Base-by-base conservation (phyloP, 2,888 invertebrate species). In the Punctoribates punctum region DNA sequence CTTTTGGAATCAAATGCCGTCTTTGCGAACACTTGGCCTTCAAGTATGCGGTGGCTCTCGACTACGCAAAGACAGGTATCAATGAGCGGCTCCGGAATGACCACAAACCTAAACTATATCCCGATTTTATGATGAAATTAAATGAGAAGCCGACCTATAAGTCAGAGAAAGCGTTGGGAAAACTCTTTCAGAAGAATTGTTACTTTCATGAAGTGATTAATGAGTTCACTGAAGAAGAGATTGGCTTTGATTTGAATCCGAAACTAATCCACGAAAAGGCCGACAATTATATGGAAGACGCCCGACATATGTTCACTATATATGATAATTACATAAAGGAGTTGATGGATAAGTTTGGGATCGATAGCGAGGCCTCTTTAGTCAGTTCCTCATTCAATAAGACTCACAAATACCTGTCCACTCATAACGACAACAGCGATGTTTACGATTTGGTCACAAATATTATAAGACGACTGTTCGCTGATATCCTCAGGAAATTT, bases 61-160 rank as follows among this genome's bases (percentile, higher is more conserved):
- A 84, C 78, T 83, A 83, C 77, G 82, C 83, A 27, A 84, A 84
- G 80, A 82, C 82, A 9, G 84, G 84, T 0, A 80, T 78, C 34
- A 76, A 79, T 6, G 79, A 80, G 8, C 46, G 65, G 2, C n/a
- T 74, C 1, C 20, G 17, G 9, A 29, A 42, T 0, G 73, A 51
- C 15, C 77, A 78, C n/a, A 67, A 25, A 15, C 76, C 75, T 0
- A n/a, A 13, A 15, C 54, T 20, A 25, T 81, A 78, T 75, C 81
- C 81, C 0, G 80, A 81, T 70, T 81, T 81, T 62, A 78, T 81
- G 77, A 79, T 81, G 70, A 81, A 80, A 34, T 73, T 75, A n/a
- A 34, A 77, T 4, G 77, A 77, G 54, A 81, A 80, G 77, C 79
- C 79, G 6, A 79, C 79, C 57, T 83, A 83, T 76, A 77, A 79